These are phyloP conservation scores for Lindbergichthys nudifrons DNA, from an alignment of 2,797 vertebrate genomes.

Conservation along the genomic window DNA sequence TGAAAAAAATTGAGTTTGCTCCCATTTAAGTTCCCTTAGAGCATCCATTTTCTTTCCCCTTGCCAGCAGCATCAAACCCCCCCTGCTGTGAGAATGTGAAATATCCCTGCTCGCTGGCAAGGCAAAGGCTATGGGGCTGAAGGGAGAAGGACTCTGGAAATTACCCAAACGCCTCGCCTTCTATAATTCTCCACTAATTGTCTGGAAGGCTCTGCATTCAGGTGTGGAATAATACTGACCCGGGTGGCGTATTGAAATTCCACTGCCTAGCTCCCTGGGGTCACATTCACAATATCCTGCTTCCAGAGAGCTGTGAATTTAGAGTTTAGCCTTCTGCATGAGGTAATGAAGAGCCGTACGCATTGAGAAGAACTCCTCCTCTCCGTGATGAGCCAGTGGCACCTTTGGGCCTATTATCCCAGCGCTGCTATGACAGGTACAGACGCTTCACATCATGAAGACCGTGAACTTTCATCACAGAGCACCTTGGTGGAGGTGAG, in stretches of 20 bases:
- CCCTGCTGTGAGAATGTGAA: slow-evolving; percentile 69
- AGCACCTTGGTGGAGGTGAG: slow-evolving; percentile 59
- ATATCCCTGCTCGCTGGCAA: slow-evolving; percentile 59
- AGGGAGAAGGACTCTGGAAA: slow-evolving; percentile 72
- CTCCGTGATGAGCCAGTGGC: slow-evolving; percentile 60
- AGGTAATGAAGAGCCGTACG: slow-evolving; percentile 73
- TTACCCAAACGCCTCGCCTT: slow-evolving; percentile 73
- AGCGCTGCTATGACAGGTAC: slow-evolving; percentile 70
- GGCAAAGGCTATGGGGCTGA: slow-evolving; percentile 60
- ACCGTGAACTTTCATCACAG: slow-evolving; percentile 75
- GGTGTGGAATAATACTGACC: slow-evolving; percentile 80
- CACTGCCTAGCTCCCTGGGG: slow-evolving; percentile 68
- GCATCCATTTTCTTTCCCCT: slow-evolving; percentile 55
- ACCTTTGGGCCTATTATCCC: slow-evolving; percentile 79
- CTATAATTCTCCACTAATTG: slow-evolving; percentile 84
- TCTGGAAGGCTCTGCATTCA: slow-evolving; percentile 81
- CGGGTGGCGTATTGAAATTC: slow-evolving; percentile 77
- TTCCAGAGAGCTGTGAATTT: slow-evolving; percentile 59
- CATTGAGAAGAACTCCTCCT: slow-evolving; percentile 68
- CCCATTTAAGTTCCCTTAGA: slow-evolving; percentile 58
- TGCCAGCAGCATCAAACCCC: slow-evolving; percentile 53
- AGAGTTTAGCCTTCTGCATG: slow-evolving; percentile 72
- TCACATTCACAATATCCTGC: slow-evolving; percentile 75
- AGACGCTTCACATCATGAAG: slow-evolving; percentile 57
- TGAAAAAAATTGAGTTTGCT: slow-evolving; percentile 67